Evolutionary conservation across 2,113 vertebrate species (phyloP).

Genomic region (Corythornis madagascariensis): DNA sequence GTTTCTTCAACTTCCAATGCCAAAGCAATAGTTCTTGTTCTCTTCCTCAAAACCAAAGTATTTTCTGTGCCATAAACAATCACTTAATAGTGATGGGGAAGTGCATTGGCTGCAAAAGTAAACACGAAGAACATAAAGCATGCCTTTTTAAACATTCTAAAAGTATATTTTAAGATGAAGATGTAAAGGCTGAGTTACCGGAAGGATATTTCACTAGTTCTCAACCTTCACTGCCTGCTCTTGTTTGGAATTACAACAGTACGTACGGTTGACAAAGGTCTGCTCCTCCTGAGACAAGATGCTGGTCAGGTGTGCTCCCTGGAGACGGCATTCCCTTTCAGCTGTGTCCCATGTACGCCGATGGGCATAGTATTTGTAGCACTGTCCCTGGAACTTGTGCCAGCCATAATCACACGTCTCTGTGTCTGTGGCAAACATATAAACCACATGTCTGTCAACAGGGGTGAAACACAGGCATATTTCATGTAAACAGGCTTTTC

Average conservation of each 20-base stretch:
- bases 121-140: background rate
- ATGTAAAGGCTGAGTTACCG: background rate
- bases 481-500: background rate
- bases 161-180: background rate
- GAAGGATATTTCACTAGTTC: background rate
- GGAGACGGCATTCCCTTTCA: slow-evolving; percentile 93
- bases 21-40: background rate
- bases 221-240: background rate
- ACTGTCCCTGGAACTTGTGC: slow-evolving; percentile 98
- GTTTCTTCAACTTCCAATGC: background rate
- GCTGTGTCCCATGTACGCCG: slow-evolving; percentile 93
- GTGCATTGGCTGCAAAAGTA: background rate
- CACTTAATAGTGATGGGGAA: background rate
- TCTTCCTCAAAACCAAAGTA: background rate
- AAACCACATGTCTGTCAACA: background rate
- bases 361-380: slow-evolving; percentile 93
- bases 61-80: background rate
- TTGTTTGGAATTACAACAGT: background rate
- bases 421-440: slow-evolving; percentile 79
- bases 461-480: background rate
- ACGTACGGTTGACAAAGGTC: slow-evolving; percentile 94
- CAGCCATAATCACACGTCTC: slow-evolving; percentile 94
- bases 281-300: slow-evolving; percentile 92
- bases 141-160: background rate
- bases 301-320: slow-evolving; percentile 91